Base-by-base conservation (phyloP, 1,140 invertebrate genomes). In the Vollenhovia emeryi region DNA sequence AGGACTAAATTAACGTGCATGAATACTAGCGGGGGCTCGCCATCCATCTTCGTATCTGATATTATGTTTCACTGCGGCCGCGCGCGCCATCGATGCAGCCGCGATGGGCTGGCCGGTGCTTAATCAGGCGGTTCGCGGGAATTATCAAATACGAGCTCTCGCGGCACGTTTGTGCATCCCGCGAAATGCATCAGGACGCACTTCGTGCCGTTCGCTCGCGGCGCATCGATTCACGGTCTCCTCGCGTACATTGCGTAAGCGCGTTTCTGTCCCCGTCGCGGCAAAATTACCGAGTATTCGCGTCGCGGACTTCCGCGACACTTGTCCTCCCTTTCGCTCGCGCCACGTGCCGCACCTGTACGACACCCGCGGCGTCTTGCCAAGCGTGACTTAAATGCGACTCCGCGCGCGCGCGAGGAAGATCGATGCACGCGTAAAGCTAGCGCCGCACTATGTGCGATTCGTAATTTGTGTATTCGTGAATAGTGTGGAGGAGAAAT, bases 241-340 rank as follows among this genome's bases (percentile, higher is more conserved):
- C 21, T 76, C 60, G 45, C 43, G 79, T 74, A 55, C 76, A 48
- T 71, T 45, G 43, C 43, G n/a, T 36, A 30, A 36, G 7, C 30
- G 30, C 13, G 43, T 43, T 43, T 43, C 11, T 66, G 87, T 84
- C 74, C 74, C 78, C 82, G 86, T 71, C 78, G 68, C 83, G 76
- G 86, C 89, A 92, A 64, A 64, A 92, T 93, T 91, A 91, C 87
- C 85, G 50, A 60, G 86, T 89, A 91, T 92, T 92, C 92, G 89
- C 87, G 85, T 69, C 69, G 62, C 59, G 73, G 74, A 87, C n/a
- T n/a, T n/a, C n/a, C n/a, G n/a, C n/a, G n/a, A n/a, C n/a, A n/a
- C n/a, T n/a, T n/a, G n/a, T n/a, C 24, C 60, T 36, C 55, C 55
- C 86, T 64, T 40, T 69, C 40, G 36, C 84, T 80, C 68, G 4